These are phyloP conservation scores for Podargus strigoides DNA, from an alignment of 2,797 vertebrate species.

Conservation along the genomic window DNA sequence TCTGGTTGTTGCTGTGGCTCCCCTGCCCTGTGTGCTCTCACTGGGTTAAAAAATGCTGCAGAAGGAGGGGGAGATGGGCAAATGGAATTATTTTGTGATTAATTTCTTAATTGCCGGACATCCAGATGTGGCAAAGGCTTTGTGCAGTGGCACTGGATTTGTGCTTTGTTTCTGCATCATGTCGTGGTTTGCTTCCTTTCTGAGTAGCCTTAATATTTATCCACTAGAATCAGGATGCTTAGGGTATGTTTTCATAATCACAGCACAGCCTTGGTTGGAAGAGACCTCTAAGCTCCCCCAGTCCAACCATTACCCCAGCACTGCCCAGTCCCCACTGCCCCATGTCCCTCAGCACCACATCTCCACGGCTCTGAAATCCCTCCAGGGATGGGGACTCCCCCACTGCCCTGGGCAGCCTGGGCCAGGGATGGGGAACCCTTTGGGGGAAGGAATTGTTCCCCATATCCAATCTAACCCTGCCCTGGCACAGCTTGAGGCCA, in stretches of 20 bases:
- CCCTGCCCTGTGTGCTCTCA: neutral
- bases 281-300: too few relatives aligned
- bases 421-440: too few relatives aligned
- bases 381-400: too few relatives aligned
- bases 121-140: neutral
- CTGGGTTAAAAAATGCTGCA: neutral
- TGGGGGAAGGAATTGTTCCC: too few relatives aligned
- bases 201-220: neutral
- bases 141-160: neutral
- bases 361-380: too few relatives aligned
- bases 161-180: neutral
- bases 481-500: too few relatives aligned
- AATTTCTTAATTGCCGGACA: neutral
- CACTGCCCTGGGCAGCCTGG: too few relatives aligned
- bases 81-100: neutral
- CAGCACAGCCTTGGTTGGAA: too few relatives aligned
- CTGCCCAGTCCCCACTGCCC: too few relatives aligned
- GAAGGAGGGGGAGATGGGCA: neutral
- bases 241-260: neutral
- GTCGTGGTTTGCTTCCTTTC: neutral
- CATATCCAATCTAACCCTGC: too few relatives aligned
- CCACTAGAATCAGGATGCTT: accelerated
- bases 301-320: too few relatives aligned
- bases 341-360: too few relatives aligned
- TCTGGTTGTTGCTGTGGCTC: neutral